Base-by-base conservation (phyloP, 1,140 invertebrate species). In the Hestina assimilis region DNA sequence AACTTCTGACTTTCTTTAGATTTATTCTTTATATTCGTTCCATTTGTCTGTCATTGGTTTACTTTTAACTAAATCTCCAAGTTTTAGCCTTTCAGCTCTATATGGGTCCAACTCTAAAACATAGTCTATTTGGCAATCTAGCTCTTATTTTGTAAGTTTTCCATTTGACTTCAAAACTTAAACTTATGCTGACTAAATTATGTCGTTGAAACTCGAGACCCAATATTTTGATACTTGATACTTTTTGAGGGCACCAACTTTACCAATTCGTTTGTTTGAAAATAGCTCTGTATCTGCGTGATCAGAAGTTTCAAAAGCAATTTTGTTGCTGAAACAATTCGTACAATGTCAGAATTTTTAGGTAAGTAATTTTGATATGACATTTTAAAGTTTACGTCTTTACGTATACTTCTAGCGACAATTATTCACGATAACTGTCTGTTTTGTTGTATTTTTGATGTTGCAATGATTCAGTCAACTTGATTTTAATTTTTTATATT, bases 181-280 rank as follows among this genome's bases (percentile, higher is more conserved):
- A 51, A 58, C 47, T 51, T 45, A 51, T 51, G 47, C 40, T 51
- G 51, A 51, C 45, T 51, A 51, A 58, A 50, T 46, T 38, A 58
- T 51, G 46, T 47, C 45, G 47, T 50, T 57, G 45, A 48, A 57
- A 57, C 31, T 45, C 45, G 35, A 35, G 24, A 31, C 54, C 48
- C 43, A 42, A 48, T 57, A 57, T 57, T 57, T 48, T 48, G 42
- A 57, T 19, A 45, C 21, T 42, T 45, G 35, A 48, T 57, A 48
- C 54, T 48, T 48, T 48, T 24, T 41, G 45, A 48, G 33, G 14
- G 33, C 23, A 31, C 24, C 24, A 57, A 48, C 38, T 57, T 33
- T 41, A 26, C 24, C 42, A 28, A 2, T 48, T 40, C 41, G 42
- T 48, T 31, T 48, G 41, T 33, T 31, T 29, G 51, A 17, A 53